A percentile compares a stretch with the other conserved stretches of the same genome.
phyloP scores from a whole-genome alignment of 2,113 vertebrate species.

The Phainopepla nitens region DNA sequence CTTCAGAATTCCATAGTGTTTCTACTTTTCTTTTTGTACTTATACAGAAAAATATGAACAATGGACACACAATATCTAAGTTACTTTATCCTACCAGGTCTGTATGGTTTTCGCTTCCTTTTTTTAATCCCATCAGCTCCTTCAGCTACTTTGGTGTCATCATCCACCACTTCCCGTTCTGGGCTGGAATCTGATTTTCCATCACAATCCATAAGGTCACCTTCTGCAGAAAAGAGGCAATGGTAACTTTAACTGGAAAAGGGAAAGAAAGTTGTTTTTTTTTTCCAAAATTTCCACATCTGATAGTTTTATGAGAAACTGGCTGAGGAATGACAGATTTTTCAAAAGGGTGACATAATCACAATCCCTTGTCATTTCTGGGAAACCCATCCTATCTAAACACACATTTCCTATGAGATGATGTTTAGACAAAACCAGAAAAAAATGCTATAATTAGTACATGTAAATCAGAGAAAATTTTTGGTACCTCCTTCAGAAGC shows the following conservation, averaged over 20 bases:
- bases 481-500: neutral
- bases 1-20: neutral
- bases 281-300: neutral
- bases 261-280: neutral
- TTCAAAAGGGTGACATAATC: neutral
- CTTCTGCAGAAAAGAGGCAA: constrained; percentile 73
- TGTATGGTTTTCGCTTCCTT: constrained; percentile 97
- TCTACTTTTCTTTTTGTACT: neutral
- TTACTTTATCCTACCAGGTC: constrained; percentile 80
- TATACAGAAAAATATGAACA: neutral
- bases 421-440: neutral
- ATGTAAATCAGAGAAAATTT: neutral
- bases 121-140: constrained; percentile 85
- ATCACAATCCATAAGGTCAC: constrained; percentile 90
- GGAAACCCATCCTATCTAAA: neutral
- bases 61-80: neutral
- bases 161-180: constrained; percentile 84
- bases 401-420: neutral
- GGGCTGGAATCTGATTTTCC: constrained; percentile 96
- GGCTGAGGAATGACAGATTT: neutral
- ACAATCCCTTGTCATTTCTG: neutral
- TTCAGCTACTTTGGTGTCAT: constrained; percentile 80
- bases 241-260: neutral
- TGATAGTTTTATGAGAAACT: neutral
- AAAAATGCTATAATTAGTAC: neutral